phyloP scores from a whole-genome alignment of 2,888 invertebrate genomes.

The Dascillus cervinus region DNA sequence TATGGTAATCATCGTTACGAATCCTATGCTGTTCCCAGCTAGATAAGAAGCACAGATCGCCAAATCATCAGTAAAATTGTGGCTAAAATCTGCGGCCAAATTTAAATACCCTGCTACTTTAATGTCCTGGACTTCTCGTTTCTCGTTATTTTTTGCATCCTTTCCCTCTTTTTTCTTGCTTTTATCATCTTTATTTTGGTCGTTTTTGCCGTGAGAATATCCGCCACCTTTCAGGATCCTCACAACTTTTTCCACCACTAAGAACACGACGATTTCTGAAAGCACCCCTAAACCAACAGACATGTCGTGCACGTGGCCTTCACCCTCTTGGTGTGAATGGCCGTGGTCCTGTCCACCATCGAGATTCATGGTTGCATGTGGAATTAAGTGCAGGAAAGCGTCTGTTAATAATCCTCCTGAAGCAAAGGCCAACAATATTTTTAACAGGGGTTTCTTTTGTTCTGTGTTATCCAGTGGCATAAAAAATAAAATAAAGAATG shows the following conservation, averaged over 20 bases:
- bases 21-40: constrained; percentile 79
- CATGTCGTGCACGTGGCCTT: constrained; percentile 67
- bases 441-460: constrained; percentile 78
- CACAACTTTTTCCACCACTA: constrained; percentile 89
- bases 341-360: constrained; percentile 48
- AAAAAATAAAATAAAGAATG: constrained; percentile 85
- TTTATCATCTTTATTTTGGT: constrained; percentile 26
- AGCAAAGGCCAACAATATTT: constrained; percentile 86
- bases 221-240: constrained; percentile 77
- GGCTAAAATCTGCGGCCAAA: constrained; percentile 94
- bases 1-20: constrained; percentile 91
- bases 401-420: constrained; percentile 95
- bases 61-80: constrained; percentile 98
- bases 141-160: constrained; percentile 34
- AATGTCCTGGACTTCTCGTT: constrained; percentile 48
- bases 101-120: constrained; percentile 92
- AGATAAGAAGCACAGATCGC: constrained; percentile 98
- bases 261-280: constrained; percentile 85
- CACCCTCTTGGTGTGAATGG: constrained; percentile 45
- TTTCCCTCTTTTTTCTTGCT: constrained; percentile 37
- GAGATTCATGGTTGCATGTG: constrained; percentile 76
- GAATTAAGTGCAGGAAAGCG: constrained; percentile 97
- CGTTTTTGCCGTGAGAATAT: constrained; percentile 55
- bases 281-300: constrained; percentile 92
- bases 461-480: constrained; percentile 85